Evolutionary conservation across 2,888 invertebrate genomes (phyloP).

Genomic region (Pollenia labialis): DNA sequence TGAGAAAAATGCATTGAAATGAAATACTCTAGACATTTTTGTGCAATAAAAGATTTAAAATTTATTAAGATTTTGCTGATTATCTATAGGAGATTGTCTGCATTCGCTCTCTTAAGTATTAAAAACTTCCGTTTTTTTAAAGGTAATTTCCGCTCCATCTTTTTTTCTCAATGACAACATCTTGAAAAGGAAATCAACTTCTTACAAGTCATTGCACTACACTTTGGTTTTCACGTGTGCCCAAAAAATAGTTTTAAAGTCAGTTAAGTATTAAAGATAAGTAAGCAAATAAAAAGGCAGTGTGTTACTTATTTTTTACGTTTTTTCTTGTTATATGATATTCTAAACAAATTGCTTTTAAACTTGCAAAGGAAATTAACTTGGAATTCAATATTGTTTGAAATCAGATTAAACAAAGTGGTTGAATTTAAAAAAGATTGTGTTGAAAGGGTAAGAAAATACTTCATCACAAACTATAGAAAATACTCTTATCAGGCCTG

Average conservation of each 20-base stretch:
- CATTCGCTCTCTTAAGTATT: background rate
- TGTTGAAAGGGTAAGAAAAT: too few relatives aligned
- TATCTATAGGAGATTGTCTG: constrained; percentile 6
- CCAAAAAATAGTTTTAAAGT: background rate
- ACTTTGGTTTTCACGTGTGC: background rate
- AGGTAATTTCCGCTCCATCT: constrained; percentile 43
- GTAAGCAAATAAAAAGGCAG: constrained; percentile 11
- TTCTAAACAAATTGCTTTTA: constrained; percentile 45
- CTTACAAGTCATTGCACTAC: constrained; percentile 14
- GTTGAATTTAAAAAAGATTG: background rate
- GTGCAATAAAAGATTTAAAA: background rate
- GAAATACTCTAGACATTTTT: background rate
- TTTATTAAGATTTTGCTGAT: background rate
- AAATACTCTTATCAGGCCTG: too few relatives aligned
- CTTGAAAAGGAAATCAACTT: constrained; percentile 29
- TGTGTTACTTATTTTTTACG: constrained; percentile 9
- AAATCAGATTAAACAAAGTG: background rate
- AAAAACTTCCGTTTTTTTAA: constrained; percentile 38
- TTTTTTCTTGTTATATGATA: background rate
- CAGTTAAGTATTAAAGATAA: background rate
- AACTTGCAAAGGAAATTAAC: constrained; percentile 50
- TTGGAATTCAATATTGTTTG: constrained; percentile 41
- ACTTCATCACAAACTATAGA: too few relatives aligned
- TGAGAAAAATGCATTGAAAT: background rate
- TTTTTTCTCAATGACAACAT: constrained; percentile 14